Percentiles rank a stretch among this genome's conserved stretches.
These are phyloP conservation scores for Garra rufa DNA, from an alignment of 2,113 vertebrate species.

Conservation along the genomic window DNA sequence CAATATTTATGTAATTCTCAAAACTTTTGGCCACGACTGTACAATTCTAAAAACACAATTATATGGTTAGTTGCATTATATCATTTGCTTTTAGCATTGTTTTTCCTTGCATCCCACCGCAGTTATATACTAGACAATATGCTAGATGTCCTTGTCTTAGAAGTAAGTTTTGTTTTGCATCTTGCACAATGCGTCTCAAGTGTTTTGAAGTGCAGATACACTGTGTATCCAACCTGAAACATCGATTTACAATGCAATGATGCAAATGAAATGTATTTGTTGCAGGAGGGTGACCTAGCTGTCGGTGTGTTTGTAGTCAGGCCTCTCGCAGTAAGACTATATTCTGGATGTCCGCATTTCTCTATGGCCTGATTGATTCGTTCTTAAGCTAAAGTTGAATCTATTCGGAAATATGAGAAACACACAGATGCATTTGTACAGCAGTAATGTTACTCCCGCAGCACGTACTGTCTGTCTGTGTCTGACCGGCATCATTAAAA, in stretches of 20 bases:
- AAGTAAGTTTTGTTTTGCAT: not conserved
- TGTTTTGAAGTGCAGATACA: conserved; percentile 5
- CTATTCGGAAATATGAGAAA: not conserved
- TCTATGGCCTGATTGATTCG: not conserved
- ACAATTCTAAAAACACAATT: no score
- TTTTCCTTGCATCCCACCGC: not conserved
- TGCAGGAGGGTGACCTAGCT: conserved; percentile 1
- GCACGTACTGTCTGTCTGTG: conserved; percentile 36
- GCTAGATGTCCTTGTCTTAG: not conserved
- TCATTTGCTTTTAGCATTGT: not conserved
- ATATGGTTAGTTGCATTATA: not conserved
- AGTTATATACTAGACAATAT: not conserved
- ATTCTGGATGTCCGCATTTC: conserved; percentile 3
- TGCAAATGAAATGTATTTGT: conserved; percentile 34
- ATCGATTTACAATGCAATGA: conserved; percentile 34
- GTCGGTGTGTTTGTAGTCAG: conserved; percentile 6
- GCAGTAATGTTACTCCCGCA: not conserved
- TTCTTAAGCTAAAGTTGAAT: not conserved
- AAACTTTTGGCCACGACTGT: no score
- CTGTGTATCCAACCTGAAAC: conserved; percentile 23
- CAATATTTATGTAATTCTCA: no score
- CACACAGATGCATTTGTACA: not conserved
- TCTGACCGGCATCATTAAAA: conserved; percentile 29
- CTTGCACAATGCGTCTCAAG: not conserved
- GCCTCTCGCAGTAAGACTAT: not conserved